These are phyloP conservation scores for Lonchura striata DNA, from an alignment of 2,113 vertebrate species.

Conservation along the genomic window DNA sequence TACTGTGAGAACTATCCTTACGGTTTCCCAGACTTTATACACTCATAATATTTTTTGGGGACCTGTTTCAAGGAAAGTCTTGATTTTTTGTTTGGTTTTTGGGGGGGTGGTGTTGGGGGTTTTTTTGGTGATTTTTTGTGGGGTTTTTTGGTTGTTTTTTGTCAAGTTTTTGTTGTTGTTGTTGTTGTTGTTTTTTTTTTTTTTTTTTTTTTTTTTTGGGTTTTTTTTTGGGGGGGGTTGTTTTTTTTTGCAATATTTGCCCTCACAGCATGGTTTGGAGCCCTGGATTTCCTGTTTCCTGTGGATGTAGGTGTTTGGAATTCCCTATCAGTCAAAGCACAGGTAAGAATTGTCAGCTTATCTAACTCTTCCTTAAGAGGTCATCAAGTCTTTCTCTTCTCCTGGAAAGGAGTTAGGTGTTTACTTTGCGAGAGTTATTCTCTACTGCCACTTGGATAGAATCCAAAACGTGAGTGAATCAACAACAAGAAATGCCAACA, in stretches of 20 bases:
- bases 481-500: neutral
- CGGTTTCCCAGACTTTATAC: neutral
- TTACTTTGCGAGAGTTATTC: neutral
- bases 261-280: neutral
- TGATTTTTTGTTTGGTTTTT: too few species aligned
- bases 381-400: neutral
- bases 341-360: neutral
- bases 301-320: neutral
- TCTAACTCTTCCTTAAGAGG: neutral
- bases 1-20: fast-evolving
- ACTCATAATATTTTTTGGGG: neutral
- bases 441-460: neutral
- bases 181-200: neutral
- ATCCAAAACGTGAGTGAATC: neutral
- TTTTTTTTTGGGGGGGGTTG: too few species aligned
- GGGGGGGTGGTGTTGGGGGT: too few species aligned
- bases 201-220: neutral
- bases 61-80: neutral
- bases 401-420: neutral
- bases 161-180: neutral
- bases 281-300: neutral
- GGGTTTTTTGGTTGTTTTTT: neutral
- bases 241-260: neutral
- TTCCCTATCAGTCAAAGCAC: neutral
- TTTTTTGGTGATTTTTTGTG: too few species aligned